phyloP scores from a whole-genome alignment of 1,140 invertebrate species.

The Drosophila sp. region DNA sequence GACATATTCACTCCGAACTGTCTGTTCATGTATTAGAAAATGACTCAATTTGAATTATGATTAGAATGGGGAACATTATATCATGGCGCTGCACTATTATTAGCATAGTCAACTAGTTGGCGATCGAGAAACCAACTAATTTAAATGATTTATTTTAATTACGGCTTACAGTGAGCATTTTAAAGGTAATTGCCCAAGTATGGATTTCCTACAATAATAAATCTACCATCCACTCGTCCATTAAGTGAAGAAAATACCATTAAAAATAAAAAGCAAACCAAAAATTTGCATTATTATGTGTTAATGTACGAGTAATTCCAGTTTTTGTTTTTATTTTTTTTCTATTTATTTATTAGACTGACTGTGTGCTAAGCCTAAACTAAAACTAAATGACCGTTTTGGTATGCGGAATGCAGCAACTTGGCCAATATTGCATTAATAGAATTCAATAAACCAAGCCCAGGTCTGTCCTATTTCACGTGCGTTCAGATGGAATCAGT shows the following conservation, averaged over 20 bases:
- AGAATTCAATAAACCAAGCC: constrained; percentile 31
- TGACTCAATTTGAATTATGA: background rate
- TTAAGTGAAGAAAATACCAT: background rate
- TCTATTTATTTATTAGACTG: too few relatives aligned
- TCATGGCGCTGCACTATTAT: background rate
- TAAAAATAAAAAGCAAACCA: background rate
- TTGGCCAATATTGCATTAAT: constrained; percentile 43
- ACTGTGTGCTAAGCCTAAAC: constrained; percentile 32
- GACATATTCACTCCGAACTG: background rate
- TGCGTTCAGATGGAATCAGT: constrained; percentile 15
- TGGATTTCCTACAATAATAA: constrained; percentile 2
- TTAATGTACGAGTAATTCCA: background rate
- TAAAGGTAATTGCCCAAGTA: background rate
- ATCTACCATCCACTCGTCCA: background rate
- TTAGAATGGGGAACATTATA: background rate
- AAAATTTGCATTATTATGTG: background rate
- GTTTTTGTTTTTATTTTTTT: background rate
- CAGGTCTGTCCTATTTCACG: constrained; percentile 44
- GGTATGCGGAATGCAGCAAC: constrained; percentile 39
- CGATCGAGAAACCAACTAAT: background rate
- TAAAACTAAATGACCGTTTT: constrained; percentile 3
- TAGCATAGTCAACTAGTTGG: constrained; percentile 44
- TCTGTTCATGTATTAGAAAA: background rate
- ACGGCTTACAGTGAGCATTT: constrained; percentile 16
- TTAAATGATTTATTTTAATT: constrained; percentile 28